Evolutionary conservation across 2,113 vertebrate genomes (phyloP), one percentile per base, ranked within the genome.

Genomic region (Tricholaema leucomelas): DNA sequence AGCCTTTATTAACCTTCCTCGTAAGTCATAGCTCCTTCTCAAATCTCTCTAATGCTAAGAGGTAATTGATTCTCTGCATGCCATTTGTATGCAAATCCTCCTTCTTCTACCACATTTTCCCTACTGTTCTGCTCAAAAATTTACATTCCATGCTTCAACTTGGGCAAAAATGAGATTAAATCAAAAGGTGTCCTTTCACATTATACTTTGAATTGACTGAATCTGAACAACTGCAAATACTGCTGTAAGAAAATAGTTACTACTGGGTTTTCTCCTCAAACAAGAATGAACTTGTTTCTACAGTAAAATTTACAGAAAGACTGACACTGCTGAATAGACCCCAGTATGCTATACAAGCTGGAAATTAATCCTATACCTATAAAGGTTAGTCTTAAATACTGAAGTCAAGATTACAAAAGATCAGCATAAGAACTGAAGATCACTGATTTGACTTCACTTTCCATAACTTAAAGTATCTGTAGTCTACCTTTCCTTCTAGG

Each of bases 11-110:
- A 95, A 65, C 86, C 67, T 87, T 70, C 56, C 69, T 82, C 56
- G 17, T 48, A 81, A 95, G 82, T 67, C 91, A 87, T 52, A 93
- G 52, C 64, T 86, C 20, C 74, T 88, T 94, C 72, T 65, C 63
- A 91, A 73, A 92, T 78, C 88, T 88, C 67, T 42, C 86, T 73
- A 91, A 93, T 87, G 74, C 71, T 79, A 81, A 48, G 59, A 85
- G 46, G 79, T 91, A 95, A 94, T 73, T 93, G 76, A 96, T 88
- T 92, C 85, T 92, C 85, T 52, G 67, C 31, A 10, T 59, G 44
- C 61, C 55, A 93, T 95, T 93, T 95, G 55, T 86, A 95, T 94
- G 93, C 90, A 95, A 94, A 95, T 93, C 80, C n/a, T 84, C 74
- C 25, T 94, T 65, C 42, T 89, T 15, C 86, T 35, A 75, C 25